Evolutionary conservation across 2,113 vertebrate genomes (phyloP).

Genomic region (Orthochromis indermauri): DNA sequence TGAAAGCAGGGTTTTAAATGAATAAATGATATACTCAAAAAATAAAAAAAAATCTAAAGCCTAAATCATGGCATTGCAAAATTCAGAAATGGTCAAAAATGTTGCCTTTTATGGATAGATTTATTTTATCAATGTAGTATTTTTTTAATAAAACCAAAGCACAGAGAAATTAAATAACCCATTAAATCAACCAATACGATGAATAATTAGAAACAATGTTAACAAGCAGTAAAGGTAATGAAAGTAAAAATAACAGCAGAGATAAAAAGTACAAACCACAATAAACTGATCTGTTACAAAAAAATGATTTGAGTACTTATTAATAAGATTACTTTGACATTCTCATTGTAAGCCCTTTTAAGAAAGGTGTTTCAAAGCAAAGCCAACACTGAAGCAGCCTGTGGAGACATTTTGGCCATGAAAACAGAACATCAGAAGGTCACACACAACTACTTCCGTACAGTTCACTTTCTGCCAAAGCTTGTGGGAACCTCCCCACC

Average conservation of each 20-base stretch:
- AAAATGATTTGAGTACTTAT: not conserved
- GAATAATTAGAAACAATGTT: not conserved
- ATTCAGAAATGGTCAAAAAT: not conserved
- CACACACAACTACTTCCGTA: slow-evolving; percentile 38
- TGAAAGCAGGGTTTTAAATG: not conserved
- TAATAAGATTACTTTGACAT: slow-evolving; percentile 27
- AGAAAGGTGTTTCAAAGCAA: slow-evolving; percentile 24
- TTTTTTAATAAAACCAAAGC: not conserved
- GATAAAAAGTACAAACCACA: not conserved
- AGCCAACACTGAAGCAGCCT: not conserved
- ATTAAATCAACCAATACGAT: not conserved
- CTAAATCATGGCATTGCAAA: not conserved
- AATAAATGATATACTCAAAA: not conserved
- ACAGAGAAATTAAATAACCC: not conserved
- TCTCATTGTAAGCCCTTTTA: not conserved
- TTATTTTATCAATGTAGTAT: not conserved
- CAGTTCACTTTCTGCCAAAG: slow-evolving; percentile 51
- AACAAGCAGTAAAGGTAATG: not conserved
- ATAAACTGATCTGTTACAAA: not conserved
- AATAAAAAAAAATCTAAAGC: not conserved
- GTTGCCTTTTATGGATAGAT: not conserved
- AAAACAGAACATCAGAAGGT: slow-evolving; percentile 57
- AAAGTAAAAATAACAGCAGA: not conserved
- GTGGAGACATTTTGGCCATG: slow-evolving; percentile 23
- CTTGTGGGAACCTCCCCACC: slow-evolving; percentile 51